phyloP scores from a whole-genome alignment of 2,113 vertebrate species.

The Pungitius pungitius region DNA sequence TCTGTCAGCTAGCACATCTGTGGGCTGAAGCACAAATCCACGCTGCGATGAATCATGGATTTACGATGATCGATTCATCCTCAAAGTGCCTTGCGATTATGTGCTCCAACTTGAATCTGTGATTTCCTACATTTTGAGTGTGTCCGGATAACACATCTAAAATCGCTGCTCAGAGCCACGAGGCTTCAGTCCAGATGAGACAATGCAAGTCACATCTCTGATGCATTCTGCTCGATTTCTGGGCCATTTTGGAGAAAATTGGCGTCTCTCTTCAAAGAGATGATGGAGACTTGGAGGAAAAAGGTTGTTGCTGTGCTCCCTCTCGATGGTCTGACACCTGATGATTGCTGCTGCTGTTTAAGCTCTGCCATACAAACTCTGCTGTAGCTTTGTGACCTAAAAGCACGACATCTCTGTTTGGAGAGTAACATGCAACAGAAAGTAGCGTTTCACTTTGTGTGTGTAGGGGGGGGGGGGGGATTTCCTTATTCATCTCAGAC shows the following conservation, averaged over 20 bases:
- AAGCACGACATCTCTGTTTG: slow-evolving; percentile 7
- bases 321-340: background rate
- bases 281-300: background rate
- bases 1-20: background rate
- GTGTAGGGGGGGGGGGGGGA: background rate
- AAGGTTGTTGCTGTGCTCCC: background rate
- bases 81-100: background rate
- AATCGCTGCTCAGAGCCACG: background rate
- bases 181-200: background rate
- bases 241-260: background rate
- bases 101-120: background rate
- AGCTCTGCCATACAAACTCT: slow-evolving; percentile 18
- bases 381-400: background rate
- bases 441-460: background rate
- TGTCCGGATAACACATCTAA: background rate
- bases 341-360: background rate
- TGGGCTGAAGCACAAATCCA: background rate
- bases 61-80: background rate
- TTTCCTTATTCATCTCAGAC: slow-evolving; percentile 9
- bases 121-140: background rate
- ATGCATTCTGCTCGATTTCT: background rate
- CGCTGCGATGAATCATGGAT: background rate
- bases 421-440: background rate
- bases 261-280: background rate
- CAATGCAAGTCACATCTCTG: background rate